Evolutionary conservation across 1,140 invertebrate genomes (phyloP), one percentile per base, ranked within the genome.

Genomic region (Bombus cullumanus): DNA sequence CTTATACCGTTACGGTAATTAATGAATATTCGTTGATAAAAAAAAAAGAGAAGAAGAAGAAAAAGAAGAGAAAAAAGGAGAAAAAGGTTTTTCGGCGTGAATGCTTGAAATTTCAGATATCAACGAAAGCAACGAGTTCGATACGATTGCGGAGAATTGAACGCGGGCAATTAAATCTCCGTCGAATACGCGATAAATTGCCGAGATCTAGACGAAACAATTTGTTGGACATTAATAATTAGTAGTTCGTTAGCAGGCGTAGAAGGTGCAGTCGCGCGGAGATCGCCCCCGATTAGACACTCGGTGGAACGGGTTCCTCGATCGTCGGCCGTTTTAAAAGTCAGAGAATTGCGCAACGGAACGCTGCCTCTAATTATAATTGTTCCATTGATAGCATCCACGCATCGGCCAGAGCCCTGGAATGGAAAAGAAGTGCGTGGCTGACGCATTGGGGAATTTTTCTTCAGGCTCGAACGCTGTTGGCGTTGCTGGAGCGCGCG

Each of bases 331-430:
- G n/a, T 81, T 87, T 78, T 74, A 64, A 90, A 88, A 90, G 41
- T 81, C 69, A 39, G 84, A 15, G 75, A 78, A 93, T 94, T 91
- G 89, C 85, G 84, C 88, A 93, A 90, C 88, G 89, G 82, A 86
- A 92, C 72, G 86, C 83, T 76, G 57, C 78, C 53, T 79, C 88
- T 90, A 91, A 91, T 93, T 93, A 92, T 92, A 91, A 91, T 90
- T 91, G 87, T 92, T 89, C 92, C 88, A 86, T 88, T 84, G 85
- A 88, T 87, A 90, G 91, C 86, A 80, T 89, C 80, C 89, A 72
- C 85, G 88, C 87, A 88, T 47, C 74, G 59, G 39, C 1, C 37
- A 41, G 69, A 83, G 73, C 4, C 37, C 57, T n/a, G 15, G 80
- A 86, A 87, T 74, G 79, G 15, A 73, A 83, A 86, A 81, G 64